Evolutionary conservation across 2,888 invertebrate genomes (phyloP).

Genomic region (Bombylius major): DNA sequence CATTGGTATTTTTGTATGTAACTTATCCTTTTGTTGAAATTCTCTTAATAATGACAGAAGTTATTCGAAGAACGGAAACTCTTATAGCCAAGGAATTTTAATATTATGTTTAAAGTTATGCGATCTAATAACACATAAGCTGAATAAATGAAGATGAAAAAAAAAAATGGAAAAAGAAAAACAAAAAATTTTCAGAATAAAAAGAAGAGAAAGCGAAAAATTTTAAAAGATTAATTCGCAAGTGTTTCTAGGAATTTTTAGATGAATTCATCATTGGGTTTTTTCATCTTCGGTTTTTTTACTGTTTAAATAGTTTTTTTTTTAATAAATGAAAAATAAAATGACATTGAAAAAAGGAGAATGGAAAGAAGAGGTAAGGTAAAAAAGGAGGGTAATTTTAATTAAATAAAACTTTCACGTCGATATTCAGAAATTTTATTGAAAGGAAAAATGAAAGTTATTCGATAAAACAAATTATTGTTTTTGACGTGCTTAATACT

Average conservation of each 20-base stretch:
- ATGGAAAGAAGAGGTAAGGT: too few species aligned
- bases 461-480: too few species aligned
- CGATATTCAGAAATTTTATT: too few species aligned
- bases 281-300: too few species aligned
- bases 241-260: background rate
- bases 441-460: too few species aligned
- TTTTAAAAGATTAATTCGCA: background rate
- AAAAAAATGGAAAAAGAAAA: too few species aligned
- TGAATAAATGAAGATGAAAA: background rate
- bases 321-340: too few species aligned
- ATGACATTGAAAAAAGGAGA: too few species aligned
- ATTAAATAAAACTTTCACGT: too few species aligned
- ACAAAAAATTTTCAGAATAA: background rate
- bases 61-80: slow-evolving; percentile 15
- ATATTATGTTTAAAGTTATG: slow-evolving; percentile 5
- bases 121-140: background rate
- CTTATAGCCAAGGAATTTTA: slow-evolving; percentile 4
- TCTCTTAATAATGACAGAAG: slow-evolving; percentile 17
- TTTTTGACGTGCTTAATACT: too few species aligned
- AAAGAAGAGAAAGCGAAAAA: background rate
- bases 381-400: too few species aligned
- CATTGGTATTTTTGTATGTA: background rate
- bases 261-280: background rate
- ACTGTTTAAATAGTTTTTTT: too few species aligned
- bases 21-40: background rate